phyloP scores from a whole-genome alignment of 2,888 invertebrate species.

The Drosophila melanosoma region DNA sequence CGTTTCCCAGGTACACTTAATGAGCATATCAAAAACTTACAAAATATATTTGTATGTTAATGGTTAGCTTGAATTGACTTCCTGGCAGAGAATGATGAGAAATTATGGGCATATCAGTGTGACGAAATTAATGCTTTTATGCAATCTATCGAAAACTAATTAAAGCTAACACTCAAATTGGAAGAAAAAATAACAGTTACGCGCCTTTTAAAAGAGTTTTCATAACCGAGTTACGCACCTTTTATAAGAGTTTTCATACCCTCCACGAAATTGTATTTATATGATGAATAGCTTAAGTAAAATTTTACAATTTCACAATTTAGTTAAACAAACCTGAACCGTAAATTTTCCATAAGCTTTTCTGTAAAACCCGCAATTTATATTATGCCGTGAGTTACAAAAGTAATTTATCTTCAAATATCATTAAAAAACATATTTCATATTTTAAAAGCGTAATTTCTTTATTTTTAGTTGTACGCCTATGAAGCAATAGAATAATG shows the following conservation, averaged over 20 bases:
- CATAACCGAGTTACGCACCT: slow-evolving; percentile 11
- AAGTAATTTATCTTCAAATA: background rate
- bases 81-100: slow-evolving; percentile 58
- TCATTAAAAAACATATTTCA: slow-evolving; percentile 8
- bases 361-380: slow-evolving; percentile 1
- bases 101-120: slow-evolving; percentile 42
- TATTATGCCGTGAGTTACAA: background rate
- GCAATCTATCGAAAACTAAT: slow-evolving; percentile 58
- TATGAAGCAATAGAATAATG: slow-evolving; percentile 20
- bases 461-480: background rate
- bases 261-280: slow-evolving; percentile 25
- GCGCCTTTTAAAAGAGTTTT: slow-evolving; percentile 15
- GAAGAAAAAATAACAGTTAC: slow-evolving; percentile 8
- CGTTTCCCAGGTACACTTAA: slow-evolving; percentile 56
- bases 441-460: slow-evolving; percentile 10
- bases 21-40: slow-evolving; percentile 39
- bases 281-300: slow-evolving; percentile 34
- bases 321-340: background rate
- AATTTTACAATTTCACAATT: slow-evolving; percentile 19
- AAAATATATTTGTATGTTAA: slow-evolving; percentile 29
- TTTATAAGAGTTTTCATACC: slow-evolving; percentile 33
- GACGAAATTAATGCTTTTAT: slow-evolving; percentile 56
- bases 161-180: slow-evolving; percentile 28
- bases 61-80: slow-evolving; percentile 34
- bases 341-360: slow-evolving; percentile 16